Evolutionary conservation across 2,888 invertebrate genomes (phyloP), one percentile per base, ranked within the genome.

Genomic region (Drosophila phalerata): DNA sequence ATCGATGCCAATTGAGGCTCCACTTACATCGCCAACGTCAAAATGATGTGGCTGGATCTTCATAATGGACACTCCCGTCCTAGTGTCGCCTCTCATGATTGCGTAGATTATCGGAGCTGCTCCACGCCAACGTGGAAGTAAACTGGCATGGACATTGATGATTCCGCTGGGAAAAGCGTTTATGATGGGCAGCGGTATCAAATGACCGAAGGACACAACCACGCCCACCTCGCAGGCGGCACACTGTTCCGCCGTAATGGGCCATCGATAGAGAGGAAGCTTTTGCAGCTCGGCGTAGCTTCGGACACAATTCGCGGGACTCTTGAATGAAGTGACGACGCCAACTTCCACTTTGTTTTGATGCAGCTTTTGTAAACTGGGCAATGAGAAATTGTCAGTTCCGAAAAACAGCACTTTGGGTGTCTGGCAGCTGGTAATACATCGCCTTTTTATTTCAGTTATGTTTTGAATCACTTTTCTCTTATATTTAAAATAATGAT

Each of bases 181-280:
- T 32, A 99, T 96, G 0, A 98, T 91, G 57, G 94, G 91, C 74
- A 94, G 93, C 40, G 97, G 97, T 85, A 99, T 97, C 69, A 99
- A 93, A 90, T 97, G 96, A 0, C 99, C 98, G 94, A 99, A 99
- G 0, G 98, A 98, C 1, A 97, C 98, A 30, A 99, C 97, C 52
- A 98, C 93, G 5, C 98, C 98, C 68, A 98, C 92, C 90, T 98
- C 96, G 93, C 96, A 98, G 13, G 91, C 32, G 2, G 68, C 89
- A 55, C 93, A 84, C 9, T 89, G 76, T 40, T 91, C 76, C 28
- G 92, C 77, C 30, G 92, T 79, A 53, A 94, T 90, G 3, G 96
- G 96, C 97, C 97, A 98, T 68, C 93, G 90, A 79, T 95, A 93
- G 17, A 95, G 89, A 22, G 97, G 93, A 37, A 94, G 93, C 82